Base-by-base conservation (phyloP, 2,797 vertebrate genomes). In the Peromyscus attwateri region DNA sequence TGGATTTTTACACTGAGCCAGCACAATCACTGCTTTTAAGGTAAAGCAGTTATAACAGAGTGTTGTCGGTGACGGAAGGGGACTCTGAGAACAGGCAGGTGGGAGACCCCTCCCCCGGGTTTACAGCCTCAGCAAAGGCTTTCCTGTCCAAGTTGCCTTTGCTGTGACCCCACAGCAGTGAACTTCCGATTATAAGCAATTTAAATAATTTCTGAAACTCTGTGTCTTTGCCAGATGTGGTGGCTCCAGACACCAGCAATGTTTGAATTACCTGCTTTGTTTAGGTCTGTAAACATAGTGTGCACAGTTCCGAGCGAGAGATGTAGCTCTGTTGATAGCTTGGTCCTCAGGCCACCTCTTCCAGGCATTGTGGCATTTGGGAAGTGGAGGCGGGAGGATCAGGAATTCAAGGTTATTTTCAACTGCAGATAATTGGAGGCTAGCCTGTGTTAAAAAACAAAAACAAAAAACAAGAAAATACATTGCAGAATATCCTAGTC, bases 231-330 rank as follows among this genome's bases (percentile, higher is more conserved):
- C 37, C 64, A 92, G 81, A 84, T 25, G 25, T 52, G 84, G 37
- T 66, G 21, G 2, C 71, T 92, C 79, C 31, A 23, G 64, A 84
- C 37, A 87, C 37, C 64, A 91, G 92, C 23, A 91, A 46, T 88
- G 37, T 94, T 94, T 80, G 64, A 84, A 66, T 94, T 68, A 89
- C 25, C 37, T 84, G 25, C 82, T 94, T 80, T 64, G 77, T 94
- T 92, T 60, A 55, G 13, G 7, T 37, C 75, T 85, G 21, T 76
- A 66, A 87, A 95, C 87, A 87, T 89, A 73, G 16, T 49, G 6
- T 66, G 17, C 13, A 29, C 23, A 55, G 29, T 55, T 40, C 2
- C 6, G 13, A 49, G 8, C 84, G 71, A 27, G 6, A n/a, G 43
- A 8, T 16, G 21, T 23, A 13, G 43, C 21, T 52, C 11, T 14